These are phyloP conservation scores for Helicoverpa zea DNA, from an alignment of 1,140 invertebrate genomes.

Conservation along the genomic window DNA sequence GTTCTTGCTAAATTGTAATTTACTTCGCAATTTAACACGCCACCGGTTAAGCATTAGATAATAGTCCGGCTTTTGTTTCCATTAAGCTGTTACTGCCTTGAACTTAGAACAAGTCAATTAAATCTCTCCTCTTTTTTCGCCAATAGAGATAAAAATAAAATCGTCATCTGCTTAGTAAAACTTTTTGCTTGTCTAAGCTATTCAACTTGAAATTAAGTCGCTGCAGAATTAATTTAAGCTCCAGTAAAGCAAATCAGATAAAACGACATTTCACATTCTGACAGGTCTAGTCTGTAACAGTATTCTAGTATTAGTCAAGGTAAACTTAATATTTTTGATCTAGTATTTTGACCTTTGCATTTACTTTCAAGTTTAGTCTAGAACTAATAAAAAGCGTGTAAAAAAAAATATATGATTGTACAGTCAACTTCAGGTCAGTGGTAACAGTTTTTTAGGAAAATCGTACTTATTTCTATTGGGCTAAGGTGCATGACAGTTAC, in stretches of 20 bases:
- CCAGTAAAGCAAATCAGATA: background rate
- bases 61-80: conserved; percentile 47
- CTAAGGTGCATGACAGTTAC: too few relatives aligned
- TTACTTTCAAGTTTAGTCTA: conserved; percentile 49
- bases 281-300: conserved; percentile 34
- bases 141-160: background rate
- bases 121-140: background rate
- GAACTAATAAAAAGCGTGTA: too few relatives aligned
- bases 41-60: conserved; percentile 68
- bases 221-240: background rate
- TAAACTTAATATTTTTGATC: conserved; percentile 50
- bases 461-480: too few relatives aligned
- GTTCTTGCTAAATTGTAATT: conserved; percentile 53
- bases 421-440: background rate
- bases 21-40: conserved; percentile 69
- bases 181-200: background rate
- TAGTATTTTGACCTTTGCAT: conserved; percentile 51
- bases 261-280: conserved; percentile 25
- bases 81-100: background rate
- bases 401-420: conserved; percentile 20
- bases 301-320: conserved; percentile 51
- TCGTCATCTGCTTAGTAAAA: background rate
- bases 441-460: too few relatives aligned
- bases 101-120: conserved; percentile 10
- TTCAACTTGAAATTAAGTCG: background rate